Base-by-base conservation (phyloP, 2,888 invertebrate species). In the Pantelozetes paolii region DNA sequence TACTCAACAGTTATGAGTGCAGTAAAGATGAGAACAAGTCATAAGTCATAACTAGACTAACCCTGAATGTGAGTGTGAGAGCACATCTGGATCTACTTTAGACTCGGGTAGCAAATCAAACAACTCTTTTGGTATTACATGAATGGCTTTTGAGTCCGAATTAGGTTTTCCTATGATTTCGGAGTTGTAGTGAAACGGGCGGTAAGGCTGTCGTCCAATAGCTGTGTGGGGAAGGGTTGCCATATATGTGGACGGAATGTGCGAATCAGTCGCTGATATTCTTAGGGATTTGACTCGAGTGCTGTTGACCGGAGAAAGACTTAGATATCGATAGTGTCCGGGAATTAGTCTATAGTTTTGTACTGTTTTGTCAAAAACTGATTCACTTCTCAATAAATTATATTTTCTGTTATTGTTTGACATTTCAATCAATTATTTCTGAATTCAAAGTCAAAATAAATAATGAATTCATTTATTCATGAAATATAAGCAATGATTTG, bases 31-130 rank as follows among this genome's bases (percentile, higher is more conserved):
- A 36, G 5, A 64, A 64, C 64, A 67, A 40, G 42, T 40, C 15
- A 30, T 32, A 36, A 36, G 32, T 28, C 67, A 67, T 42, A 42
- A 67, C 36, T 32, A 64, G 36, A 64, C 64, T 67, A 67, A 67
- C 67, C 40, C 23, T 67, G 42, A 9, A 32, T 42, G 15, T 36
- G 32, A 6, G 28, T 59, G 1, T 28, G 62, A 32, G 18, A 62
- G 32, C 36, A 67, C 67, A 67, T 72, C 71, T 20, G 74, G 70
- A 62, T 71, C 71, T 23, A 67, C 69, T 64, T 72, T 76, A 20
- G 74, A 62, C 42, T 74, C 71, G 2, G 59, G 20, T 62, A 42
- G 30, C 32, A 40, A 59, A 26, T 76, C 70, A 20, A 75, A 71
- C 23, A 71, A 70, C 11, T 74, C 72, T 23, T 64, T 36, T 15